Percentiles rank a stretch among this genome's conserved stretches.
These are phyloP conservation scores for Microtus oregoni DNA, from an alignment of 2,113 vertebrate genomes.

Conservation along the genomic window DNA sequence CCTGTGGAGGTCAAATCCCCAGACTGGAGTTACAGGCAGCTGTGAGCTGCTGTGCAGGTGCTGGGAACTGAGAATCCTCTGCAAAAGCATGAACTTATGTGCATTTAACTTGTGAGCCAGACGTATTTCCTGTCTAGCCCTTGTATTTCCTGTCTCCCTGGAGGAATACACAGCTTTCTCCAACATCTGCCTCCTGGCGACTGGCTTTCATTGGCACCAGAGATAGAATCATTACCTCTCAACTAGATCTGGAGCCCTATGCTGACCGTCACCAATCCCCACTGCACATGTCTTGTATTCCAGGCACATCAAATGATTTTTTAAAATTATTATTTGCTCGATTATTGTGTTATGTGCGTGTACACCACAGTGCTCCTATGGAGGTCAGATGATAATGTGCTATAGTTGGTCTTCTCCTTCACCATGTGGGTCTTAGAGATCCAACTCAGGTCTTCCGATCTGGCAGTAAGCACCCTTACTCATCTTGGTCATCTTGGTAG, in stretches of 20 bases:
- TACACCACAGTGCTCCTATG: not conserved
- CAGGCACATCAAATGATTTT: not conserved
- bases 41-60: not conserved
- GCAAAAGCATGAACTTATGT: not conserved
- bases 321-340: not conserved
- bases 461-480: not conserved
- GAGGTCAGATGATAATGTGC: not conserved
- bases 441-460: not conserved
- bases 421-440: not conserved
- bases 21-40: not conserved
- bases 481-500: not conserved
- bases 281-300: not conserved
- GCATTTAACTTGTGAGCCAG: not conserved
- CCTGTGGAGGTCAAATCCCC: not conserved
- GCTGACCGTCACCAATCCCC: not conserved
- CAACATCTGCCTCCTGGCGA: not conserved
- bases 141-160: too few relatives aligned
- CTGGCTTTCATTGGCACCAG: not conserved
- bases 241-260: not conserved
- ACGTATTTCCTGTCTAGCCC: too few relatives aligned
- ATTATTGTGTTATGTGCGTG: not conserved
- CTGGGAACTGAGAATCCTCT: not conserved
- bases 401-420: not conserved
- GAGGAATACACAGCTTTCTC: not conserved
- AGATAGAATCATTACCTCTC: not conserved